These are phyloP conservation scores for Priapulus caudatus DNA, from an alignment of 2,888 invertebrate species.

Conservation along the genomic window DNA sequence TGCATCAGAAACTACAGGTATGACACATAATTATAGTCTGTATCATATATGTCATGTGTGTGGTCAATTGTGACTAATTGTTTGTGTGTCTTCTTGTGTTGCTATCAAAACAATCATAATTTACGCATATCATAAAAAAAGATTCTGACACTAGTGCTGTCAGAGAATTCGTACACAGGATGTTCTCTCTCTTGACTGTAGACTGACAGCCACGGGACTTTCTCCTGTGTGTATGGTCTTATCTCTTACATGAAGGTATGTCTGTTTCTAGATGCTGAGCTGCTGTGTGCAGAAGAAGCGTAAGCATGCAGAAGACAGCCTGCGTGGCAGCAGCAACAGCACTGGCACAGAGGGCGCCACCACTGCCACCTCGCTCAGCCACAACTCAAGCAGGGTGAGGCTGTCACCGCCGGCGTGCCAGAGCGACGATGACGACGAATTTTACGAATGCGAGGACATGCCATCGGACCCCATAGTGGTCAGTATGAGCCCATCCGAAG, in stretches of 20 bases:
- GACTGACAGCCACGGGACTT: not conserved
- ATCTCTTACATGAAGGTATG: not conserved
- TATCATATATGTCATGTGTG: too few relatives aligned
- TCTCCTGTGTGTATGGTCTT: slow-evolving; percentile 4
- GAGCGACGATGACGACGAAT: slow-evolving; percentile 53
- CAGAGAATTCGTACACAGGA: slow-evolving; percentile 2
- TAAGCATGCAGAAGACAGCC: slow-evolving; percentile 28
- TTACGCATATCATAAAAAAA: too few relatives aligned
- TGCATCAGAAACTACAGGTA: slow-evolving; percentile 84
- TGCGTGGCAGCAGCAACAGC: not conserved
- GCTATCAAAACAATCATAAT: too few relatives aligned
- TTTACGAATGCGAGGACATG: slow-evolving; percentile 48
- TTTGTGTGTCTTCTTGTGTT: too few relatives aligned
- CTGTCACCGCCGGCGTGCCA: too few relatives aligned
- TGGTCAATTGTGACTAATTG: too few relatives aligned
- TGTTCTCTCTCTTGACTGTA: not conserved
- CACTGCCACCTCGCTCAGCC: slow-evolving; percentile 10
- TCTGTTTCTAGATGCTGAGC: slow-evolving; percentile 46
- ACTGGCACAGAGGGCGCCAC: not conserved
- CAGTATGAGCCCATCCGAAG: not conserved
- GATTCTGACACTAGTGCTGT: too few relatives aligned
- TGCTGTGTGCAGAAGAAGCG: slow-evolving; percentile 46
- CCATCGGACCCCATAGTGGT: not conserved
- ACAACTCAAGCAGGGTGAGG: too few relatives aligned
- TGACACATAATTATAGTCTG: too few relatives aligned